Evolutionary conservation across 2,113 vertebrate species (phyloP).

Genomic region (Hippocampus mohnikei): DNA sequence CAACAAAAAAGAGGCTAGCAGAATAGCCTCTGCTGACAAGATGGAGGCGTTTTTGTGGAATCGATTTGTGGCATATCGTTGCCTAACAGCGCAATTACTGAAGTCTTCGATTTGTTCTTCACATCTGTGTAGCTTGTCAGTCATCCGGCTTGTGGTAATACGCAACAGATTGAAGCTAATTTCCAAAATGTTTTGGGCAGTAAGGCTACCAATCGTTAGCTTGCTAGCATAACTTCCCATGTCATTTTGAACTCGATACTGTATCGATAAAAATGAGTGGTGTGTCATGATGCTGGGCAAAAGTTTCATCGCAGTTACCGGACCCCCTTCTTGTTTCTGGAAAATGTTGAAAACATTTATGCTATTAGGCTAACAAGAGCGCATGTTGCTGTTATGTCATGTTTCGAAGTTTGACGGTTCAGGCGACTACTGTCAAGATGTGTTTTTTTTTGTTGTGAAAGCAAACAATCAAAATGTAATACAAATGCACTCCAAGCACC

Average conservation of each 20-base stretch:
- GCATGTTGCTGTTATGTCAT: not conserved
- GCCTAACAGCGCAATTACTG: not conserved
- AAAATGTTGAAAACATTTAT: not conserved
- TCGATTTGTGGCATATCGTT: not conserved
- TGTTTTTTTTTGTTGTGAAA: constrained; percentile 29
- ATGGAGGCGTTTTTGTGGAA: not conserved
- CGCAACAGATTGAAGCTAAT: no score
- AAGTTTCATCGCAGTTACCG: no score
- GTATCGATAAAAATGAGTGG: no score
- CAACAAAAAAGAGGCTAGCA: constrained; percentile 1
- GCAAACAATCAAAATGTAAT: constrained; percentile 61
- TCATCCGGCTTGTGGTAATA: no score
- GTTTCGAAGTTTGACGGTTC: not conserved
- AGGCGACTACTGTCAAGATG: constrained; percentile 4
- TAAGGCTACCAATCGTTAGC: no score
- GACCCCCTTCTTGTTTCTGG: not conserved
- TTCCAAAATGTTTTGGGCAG: no score
- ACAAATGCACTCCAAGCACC: constrained; percentile 51
- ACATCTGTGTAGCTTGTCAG: no score
- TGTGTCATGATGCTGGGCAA: no score
- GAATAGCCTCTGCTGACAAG: not conserved
- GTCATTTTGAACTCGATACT: no score
- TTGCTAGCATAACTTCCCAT: no score
- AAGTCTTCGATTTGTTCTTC: not conserved
- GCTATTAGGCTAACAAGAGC: not conserved